Conservation (phyloP, 1,140 invertebrate species). For the Aphis craccivora region DNA sequence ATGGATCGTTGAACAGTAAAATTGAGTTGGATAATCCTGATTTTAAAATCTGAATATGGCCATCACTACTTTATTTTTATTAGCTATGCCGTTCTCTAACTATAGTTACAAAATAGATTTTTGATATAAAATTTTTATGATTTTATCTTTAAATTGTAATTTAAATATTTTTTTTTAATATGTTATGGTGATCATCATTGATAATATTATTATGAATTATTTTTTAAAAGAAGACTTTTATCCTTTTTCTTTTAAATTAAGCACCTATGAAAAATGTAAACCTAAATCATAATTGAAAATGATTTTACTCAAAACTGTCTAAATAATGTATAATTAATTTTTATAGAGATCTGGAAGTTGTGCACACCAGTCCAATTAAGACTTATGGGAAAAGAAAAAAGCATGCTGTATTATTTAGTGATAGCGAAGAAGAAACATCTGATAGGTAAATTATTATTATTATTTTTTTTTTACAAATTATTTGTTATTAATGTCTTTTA, state of each 20-base stretch:
- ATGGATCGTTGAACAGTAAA: no score
- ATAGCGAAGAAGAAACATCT: slow-evolving; percentile 45
- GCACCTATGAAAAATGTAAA: no score
- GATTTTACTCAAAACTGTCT: not conserved
- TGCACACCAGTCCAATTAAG: slow-evolving; percentile 43
- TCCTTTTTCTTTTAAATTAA: no score
- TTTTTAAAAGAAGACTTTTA: not conserved
- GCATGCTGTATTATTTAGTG: slow-evolving; percentile 44
- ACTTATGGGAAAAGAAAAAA: slow-evolving; percentile 56
- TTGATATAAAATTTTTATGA: not conserved
- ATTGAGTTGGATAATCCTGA: no score
- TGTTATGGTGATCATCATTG: no score
- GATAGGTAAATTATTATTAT: not conserved
- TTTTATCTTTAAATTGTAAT: not conserved
- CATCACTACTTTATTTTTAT: not conserved
- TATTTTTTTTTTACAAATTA: not conserved
- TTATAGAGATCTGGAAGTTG: slow-evolving; percentile 19
- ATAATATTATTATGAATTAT: not conserved
- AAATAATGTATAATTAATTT: not conserved
- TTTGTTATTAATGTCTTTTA: not conserved
- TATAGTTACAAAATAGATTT: not conserved
- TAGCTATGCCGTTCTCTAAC: not conserved
- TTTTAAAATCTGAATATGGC: no score
- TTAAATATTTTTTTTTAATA: not conserved
- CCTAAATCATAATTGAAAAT: no score